Conservation (phyloP, 2,113 vertebrate genomes). For the Orcinus orca region DNA sequence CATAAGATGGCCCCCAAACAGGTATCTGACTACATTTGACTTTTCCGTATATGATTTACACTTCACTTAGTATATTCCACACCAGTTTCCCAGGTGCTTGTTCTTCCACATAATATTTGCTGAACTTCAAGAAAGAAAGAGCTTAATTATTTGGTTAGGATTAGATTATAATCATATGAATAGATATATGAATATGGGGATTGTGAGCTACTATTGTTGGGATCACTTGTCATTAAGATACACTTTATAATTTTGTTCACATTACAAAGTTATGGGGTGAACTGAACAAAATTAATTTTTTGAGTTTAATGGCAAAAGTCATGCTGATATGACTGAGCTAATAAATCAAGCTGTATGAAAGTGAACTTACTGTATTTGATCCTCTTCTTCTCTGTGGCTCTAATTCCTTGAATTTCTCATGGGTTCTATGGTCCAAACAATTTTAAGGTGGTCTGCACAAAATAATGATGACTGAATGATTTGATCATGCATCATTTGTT, state of each 20-base stretch:
- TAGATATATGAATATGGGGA: neutral
- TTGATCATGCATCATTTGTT: neutral
- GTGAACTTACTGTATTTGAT: conserved; percentile 34
- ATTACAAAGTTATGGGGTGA: neutral
- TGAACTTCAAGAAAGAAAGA: neutral
- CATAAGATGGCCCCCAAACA: neutral
- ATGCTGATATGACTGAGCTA: neutral
- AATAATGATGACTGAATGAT: neutral
- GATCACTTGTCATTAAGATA: neutral
- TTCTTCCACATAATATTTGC: neutral
- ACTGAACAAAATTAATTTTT: conserved; percentile 27
- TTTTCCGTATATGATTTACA: neutral
- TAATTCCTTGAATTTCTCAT: neutral
- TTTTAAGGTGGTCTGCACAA: conserved; percentile 4
- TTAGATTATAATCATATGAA: conserved; percentile 11
- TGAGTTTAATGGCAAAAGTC: neutral
- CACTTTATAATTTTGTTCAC: conserved; percentile 4
- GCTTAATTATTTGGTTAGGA: neutral
- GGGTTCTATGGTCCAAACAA: neutral
- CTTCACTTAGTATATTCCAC: neutral
- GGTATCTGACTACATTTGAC: neutral
- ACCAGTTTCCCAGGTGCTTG: conserved; percentile 1
- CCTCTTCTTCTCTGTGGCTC: neutral
- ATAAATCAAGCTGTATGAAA: conserved; percentile 34
- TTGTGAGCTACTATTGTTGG: neutral